Evolutionary conservation across 2,113 vertebrate species (phyloP).

Genomic region (Rissa tridactyla): DNA sequence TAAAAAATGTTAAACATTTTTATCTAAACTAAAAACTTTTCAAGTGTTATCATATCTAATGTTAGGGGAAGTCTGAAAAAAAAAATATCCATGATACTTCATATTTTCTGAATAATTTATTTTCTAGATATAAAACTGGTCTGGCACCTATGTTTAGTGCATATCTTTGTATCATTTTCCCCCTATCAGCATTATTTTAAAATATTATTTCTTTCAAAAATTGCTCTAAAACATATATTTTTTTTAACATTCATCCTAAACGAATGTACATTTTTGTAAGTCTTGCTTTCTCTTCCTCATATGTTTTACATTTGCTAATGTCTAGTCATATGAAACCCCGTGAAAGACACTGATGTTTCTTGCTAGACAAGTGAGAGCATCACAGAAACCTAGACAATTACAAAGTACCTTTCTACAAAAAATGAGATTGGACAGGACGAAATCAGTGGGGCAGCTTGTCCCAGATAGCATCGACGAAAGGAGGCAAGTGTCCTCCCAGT

Average conservation of each 20-base stretch:
- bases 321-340: neutral
- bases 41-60: neutral
- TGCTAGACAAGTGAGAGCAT: neutral
- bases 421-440: neutral
- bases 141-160: neutral
- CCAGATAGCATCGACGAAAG: neutral
- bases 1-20: neutral
- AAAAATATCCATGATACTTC: neutral
- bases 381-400: neutral
- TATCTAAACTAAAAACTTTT: neutral
- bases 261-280: neutral
- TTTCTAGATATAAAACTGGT: neutral
- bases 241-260: neutral
- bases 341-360: neutral
- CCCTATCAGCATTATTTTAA: neutral
- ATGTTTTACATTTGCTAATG: neutral
- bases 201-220: neutral
- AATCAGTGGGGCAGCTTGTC: neutral
- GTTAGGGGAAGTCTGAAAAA: neutral
- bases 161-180: neutral
- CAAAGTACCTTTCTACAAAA: neutral
- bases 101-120: neutral
- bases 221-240: neutral
- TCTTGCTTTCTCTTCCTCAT: neutral
- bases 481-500: neutral